A percentile compares a stretch with the other conserved stretches of the same genome.
Evolutionary conservation across 2,888 invertebrate species (phyloP).

Genomic region (Drosophila siamana): DNA sequence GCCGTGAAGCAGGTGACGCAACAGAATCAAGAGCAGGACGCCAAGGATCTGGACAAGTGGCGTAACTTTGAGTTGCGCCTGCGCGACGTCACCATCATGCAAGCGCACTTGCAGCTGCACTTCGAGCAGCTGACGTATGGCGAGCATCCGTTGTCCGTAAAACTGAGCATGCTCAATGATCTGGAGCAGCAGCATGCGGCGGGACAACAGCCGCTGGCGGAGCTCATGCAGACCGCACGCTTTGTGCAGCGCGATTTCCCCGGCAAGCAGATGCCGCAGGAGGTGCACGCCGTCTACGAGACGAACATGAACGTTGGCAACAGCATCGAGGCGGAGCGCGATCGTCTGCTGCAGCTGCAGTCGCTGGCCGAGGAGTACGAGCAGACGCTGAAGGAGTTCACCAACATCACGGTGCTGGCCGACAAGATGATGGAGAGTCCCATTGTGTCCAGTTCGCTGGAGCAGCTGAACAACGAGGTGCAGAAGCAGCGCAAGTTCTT

Average conservation of each 20-base stretch:
- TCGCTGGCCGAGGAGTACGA: constrained; percentile 94
- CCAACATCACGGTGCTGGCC: constrained; percentile 93
- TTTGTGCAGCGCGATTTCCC: constrained; percentile 89
- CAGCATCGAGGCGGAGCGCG: constrained; percentile 89
- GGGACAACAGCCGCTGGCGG: constrained; percentile 87
- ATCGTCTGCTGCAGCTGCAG: constrained; percentile 90
- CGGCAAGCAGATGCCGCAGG: constrained; percentile 88
- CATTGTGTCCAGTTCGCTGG: constrained; percentile 90
- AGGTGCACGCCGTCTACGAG: constrained; percentile 89
- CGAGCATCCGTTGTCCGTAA: constrained; percentile 89
- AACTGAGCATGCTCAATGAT: constrained; percentile 89
- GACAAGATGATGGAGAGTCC: constrained; percentile 92
- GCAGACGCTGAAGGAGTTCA: constrained; percentile 94
- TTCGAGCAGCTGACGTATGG: constrained; percentile 82
- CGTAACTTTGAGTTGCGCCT: constrained; percentile 89
- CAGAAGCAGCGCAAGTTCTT: constrained; percentile 96
- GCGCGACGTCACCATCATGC: constrained; percentile 84
- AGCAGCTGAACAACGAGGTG: constrained; percentile 94
- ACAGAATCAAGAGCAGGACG: constrained; percentile 87
- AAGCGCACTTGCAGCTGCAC: constrained; percentile 79
- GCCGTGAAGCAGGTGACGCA: constrained; percentile 90
- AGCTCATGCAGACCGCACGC: constrained; percentile 88
- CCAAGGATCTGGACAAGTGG: constrained; percentile 89
- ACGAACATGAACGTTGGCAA: constrained; percentile 90
- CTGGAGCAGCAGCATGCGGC: constrained; percentile 89